A percentile compares a stretch with the other conserved stretches of the same genome.
phyloP scores from a whole-genome alignment of 2,888 invertebrate genomes.

The Mesorhabditis sp. region DNA sequence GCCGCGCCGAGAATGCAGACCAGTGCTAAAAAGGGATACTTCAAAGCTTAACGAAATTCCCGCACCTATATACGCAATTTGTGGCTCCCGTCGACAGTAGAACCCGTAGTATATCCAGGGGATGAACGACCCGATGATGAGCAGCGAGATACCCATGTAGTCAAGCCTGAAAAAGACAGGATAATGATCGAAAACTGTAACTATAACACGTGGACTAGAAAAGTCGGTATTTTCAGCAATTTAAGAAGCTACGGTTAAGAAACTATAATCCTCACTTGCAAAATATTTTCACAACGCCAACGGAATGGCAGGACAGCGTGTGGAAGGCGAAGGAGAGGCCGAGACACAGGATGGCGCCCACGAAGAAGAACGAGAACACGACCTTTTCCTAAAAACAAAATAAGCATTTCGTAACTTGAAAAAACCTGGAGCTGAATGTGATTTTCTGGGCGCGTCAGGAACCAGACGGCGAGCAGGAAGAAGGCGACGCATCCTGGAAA shows the following conservation, averaged over 20 bases:
- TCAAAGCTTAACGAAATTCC: conserved; percentile 57
- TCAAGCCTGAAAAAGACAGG: conserved; percentile 70
- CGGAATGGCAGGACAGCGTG: conserved; percentile 95
- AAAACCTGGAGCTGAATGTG: conserved; percentile 88
- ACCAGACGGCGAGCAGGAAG: conserved; percentile 73
- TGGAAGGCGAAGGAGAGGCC: conserved; percentile 96
- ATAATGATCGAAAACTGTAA: too few relatives aligned
- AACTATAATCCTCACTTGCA: conserved; percentile 69
- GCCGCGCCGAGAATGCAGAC: conserved; percentile 33
- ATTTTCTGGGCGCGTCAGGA: conserved; percentile 73
- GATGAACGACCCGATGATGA: conserved; percentile 98
- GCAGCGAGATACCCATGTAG: conserved; percentile 94
- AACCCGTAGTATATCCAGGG: conserved; percentile 99
- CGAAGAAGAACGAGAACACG: conserved; percentile 88
- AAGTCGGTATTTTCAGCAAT: background rate
- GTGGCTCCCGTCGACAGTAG: conserved; percentile 70
- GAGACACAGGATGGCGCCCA: conserved; percentile 90
- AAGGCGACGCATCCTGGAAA: conserved; percentile 62
- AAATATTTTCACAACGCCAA: conserved; percentile 90
- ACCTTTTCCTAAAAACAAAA: conserved; percentile 12
- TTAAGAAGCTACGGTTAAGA: background rate
- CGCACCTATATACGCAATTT: conserved; percentile 74
- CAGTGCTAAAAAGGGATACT: conserved; percentile 18
- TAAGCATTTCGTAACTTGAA: conserved; percentile 72
- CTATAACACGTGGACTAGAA: background rate